These are phyloP conservation scores for Microcebus griseorufus DNA, from an alignment of 2,113 vertebrate genomes.

Conservation along the genomic window DNA sequence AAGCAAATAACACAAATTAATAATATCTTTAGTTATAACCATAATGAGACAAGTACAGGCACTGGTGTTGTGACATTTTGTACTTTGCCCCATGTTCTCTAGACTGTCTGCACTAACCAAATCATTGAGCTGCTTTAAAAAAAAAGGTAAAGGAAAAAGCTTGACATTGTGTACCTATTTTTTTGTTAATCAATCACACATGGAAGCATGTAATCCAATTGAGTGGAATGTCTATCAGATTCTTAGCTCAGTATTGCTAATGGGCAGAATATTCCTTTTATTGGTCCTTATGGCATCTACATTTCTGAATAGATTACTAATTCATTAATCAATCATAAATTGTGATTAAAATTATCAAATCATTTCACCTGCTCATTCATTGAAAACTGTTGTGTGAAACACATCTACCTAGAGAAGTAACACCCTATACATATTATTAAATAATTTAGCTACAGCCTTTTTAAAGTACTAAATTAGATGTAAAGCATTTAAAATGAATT, in stretches of 20 bases:
- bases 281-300: neutral
- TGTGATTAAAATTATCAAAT: neutral
- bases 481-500: neutral
- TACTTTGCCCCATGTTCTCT: neutral
- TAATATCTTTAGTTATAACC: neutral
- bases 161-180: neutral
- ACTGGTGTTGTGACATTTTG: neutral
- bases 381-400: neutral
- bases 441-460: neutral
- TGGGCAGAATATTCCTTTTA: neutral
- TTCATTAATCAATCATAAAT: neutral
- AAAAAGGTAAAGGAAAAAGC: neutral
- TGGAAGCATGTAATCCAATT: neutral
- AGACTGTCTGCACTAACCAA: neutral
- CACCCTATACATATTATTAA: neutral
- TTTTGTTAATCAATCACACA: neutral
- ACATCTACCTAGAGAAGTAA: neutral
- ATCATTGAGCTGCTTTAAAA: neutral
- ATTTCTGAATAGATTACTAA: neutral
- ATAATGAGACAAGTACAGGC: neutral
- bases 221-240: neutral
- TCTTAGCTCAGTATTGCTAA: neutral
- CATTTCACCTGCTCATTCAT: neutral
- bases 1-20: neutral
- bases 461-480: neutral